Percentiles rank a stretch among this genome's conserved stretches.
phyloP scores from a whole-genome alignment of 2,797 vertebrate genomes.

The Nyctibius grandis region DNA sequence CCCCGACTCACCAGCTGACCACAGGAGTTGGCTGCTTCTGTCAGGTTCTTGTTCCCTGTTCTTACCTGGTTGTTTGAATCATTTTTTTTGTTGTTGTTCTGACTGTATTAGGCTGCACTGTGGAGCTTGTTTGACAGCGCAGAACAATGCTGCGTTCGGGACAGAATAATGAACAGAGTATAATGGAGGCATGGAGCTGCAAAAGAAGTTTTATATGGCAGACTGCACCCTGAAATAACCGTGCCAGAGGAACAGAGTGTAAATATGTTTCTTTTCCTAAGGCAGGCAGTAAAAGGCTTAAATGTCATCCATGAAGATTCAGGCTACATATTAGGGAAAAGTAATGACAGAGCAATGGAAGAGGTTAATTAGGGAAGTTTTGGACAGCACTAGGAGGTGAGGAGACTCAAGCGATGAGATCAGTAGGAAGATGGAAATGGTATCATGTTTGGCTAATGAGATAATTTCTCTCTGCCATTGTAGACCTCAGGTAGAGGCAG shows the following conservation, averaged over 20 bases:
- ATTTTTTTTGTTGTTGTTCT: background rate
- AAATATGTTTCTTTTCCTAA: background rate
- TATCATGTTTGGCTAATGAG: background rate
- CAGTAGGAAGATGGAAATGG: background rate
- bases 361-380: background rate
- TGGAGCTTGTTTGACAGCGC: background rate
- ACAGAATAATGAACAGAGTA: background rate
- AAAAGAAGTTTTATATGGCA: background rate
- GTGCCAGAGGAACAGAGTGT: fast-evolving
- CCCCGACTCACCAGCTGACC: background rate
- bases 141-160: background rate
- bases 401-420: background rate
- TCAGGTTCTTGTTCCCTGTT: background rate
- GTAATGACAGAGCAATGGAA: background rate
- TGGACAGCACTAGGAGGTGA: background rate
- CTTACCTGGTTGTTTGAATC: background rate
- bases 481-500: background rate
- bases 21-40: background rate
- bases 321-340: background rate
- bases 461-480: background rate
- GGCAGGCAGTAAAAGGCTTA: background rate
- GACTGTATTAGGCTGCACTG: background rate
- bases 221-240: background rate
- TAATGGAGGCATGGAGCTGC: background rate
- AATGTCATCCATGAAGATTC: background rate